Conservation (phyloP, 2,888 invertebrate species). For the Cantharis lateralis region DNA sequence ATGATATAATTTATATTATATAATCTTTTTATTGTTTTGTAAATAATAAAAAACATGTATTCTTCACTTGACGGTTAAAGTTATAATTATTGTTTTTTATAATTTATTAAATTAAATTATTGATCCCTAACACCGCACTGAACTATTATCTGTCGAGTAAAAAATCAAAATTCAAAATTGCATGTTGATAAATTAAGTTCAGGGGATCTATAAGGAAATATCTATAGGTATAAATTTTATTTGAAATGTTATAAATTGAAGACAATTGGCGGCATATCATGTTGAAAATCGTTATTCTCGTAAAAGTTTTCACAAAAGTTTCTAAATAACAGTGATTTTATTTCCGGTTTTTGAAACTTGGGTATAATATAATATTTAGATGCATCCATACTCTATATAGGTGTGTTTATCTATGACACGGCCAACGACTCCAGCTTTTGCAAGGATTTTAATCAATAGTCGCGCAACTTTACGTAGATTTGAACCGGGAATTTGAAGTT, state of each 20-base stretch:
- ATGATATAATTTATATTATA: too few relatives aligned
- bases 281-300: neutral
- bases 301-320: neutral
- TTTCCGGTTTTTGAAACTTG: neutral
- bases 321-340: neutral
- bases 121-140: too few relatives aligned
- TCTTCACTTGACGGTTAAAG: too few relatives aligned
- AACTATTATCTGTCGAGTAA: too few relatives aligned
- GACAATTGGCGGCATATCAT: neutral
- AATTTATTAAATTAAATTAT: too few relatives aligned
- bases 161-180: too few relatives aligned
- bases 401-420: slow-evolving; percentile 7
- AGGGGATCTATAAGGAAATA: too few relatives aligned
- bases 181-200: too few relatives aligned
- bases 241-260: neutral
- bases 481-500: slow-evolving; percentile 18
- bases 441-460: slow-evolving; percentile 10
- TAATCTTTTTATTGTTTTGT: too few relatives aligned
- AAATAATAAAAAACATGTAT: too few relatives aligned
- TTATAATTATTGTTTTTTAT: too few relatives aligned
- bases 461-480: slow-evolving; percentile 8
- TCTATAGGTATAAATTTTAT: too few relatives aligned
- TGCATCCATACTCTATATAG: neutral
- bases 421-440: slow-evolving; percentile 13
- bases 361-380: neutral